These are phyloP conservation scores for Fissipunctia ypsillon DNA, from an alignment of 2,888 invertebrate genomes.

Conservation along the genomic window DNA sequence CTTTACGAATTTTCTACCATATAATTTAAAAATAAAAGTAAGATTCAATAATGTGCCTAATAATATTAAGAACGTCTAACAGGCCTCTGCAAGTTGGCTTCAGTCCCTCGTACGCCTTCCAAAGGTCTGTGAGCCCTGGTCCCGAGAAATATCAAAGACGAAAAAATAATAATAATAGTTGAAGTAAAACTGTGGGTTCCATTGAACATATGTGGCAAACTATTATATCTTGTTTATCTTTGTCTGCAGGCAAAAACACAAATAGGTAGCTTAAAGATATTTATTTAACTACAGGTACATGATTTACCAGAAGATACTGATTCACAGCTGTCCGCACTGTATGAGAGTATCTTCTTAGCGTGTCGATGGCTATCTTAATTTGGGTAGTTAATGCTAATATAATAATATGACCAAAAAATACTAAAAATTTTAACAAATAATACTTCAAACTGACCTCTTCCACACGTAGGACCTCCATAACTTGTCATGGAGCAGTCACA, in stretches of 20 bases:
- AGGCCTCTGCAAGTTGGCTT: no score
- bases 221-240: not conserved
- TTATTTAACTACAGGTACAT: not conserved
- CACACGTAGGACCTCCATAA: constrained; percentile 97
- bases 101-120: no score
- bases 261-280: not conserved
- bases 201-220: not conserved
- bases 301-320: not conserved
- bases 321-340: not conserved
- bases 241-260: not conserved
- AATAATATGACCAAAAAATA: not conserved
- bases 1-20: not conserved
- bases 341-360: not conserved
- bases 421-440: not conserved
- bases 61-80: no score
- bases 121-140: no score
- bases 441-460: constrained; percentile 91
- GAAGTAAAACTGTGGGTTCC: not conserved
- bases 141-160: no score
- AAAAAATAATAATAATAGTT: no score
- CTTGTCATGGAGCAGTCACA: constrained; percentile 98
- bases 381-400: not conserved
- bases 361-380: not conserved
- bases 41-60: no score
- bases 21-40: not conserved